phyloP scores from a whole-genome alignment of 1,140 invertebrate species.

The Ladona fulva region DNA sequence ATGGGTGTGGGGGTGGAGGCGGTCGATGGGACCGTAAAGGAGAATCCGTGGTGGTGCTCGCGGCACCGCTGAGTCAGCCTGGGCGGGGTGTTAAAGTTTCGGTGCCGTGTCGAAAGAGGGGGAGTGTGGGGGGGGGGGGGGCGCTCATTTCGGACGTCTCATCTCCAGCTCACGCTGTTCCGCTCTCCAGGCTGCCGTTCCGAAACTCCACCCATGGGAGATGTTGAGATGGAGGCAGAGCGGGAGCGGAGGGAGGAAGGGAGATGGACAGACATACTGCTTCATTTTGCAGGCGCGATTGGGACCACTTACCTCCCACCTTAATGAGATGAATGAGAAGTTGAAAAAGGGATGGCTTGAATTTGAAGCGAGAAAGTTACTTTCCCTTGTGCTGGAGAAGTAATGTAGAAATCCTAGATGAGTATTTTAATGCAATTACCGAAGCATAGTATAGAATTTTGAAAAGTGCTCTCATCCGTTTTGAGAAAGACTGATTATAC shows the following conservation, averaged over 20 bases:
- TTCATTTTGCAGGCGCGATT: too few relatives aligned
- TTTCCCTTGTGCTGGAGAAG: too few relatives aligned
- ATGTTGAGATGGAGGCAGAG: neutral
- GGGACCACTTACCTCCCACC: too few relatives aligned
- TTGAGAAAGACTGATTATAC: too few relatives aligned
- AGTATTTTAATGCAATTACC: too few relatives aligned
- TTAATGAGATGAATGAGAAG: too few relatives aligned
- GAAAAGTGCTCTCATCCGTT: too few relatives aligned
- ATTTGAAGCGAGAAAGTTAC: too few relatives aligned
- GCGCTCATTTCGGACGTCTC: neutral
- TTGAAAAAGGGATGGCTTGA: too few relatives aligned
- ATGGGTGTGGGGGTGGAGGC: neutral
- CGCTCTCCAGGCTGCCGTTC: neutral
- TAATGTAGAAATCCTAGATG: too few relatives aligned
- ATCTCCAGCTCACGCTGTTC: neutral
- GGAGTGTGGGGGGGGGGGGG: neutral
- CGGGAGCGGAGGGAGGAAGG: neutral
- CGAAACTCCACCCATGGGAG: neutral
- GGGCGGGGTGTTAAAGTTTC: neutral
- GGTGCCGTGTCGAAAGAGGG: neutral
- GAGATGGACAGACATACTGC: too few relatives aligned
- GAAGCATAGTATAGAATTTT: too few relatives aligned
- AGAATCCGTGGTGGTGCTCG: neutral
- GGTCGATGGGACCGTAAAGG: neutral
- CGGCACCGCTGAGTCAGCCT: neutral